phyloP scores from a whole-genome alignment of 2,888 invertebrate genomes.

The Drosophila monieri region DNA sequence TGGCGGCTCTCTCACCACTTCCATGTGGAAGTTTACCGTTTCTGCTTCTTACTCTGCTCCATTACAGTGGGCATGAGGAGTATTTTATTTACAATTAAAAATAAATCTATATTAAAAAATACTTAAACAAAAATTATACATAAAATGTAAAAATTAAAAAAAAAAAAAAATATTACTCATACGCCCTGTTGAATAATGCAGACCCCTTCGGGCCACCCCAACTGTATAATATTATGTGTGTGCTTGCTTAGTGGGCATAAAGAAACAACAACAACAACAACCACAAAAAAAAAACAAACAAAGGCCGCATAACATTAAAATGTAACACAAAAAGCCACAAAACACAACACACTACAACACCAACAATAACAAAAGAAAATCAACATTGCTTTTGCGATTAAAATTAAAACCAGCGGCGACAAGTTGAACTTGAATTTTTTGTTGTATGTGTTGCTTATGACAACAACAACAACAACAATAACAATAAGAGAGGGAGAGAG shows the following conservation, averaged over 20 bases:
- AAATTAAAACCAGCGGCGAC: conserved; percentile 51
- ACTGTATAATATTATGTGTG: conserved; percentile 9
- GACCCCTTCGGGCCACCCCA: conserved; percentile 11
- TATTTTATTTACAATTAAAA: too few species aligned
- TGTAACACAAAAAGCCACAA: conserved; percentile 42
- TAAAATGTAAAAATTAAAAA: background rate
- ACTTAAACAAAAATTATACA: background rate
- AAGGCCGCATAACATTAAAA: conserved; percentile 48
- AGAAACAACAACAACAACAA: background rate
- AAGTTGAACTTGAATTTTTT: conserved; percentile 61
- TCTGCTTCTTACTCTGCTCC: too few species aligned
- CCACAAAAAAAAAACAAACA: conserved; percentile 28
- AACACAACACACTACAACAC: conserved; percentile 32
- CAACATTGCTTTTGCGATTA: conserved; percentile 49
- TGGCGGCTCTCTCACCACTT: too few species aligned
- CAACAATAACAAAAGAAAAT: conserved; percentile 6
- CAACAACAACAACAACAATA: conserved; percentile 18
- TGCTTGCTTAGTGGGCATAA: conserved; percentile 34
- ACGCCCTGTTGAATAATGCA: background rate
- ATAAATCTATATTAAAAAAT: background rate
- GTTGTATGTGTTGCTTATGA: conserved; percentile 35
- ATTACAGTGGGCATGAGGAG: too few species aligned
- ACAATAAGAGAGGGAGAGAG: background rate
- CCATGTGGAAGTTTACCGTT: too few species aligned
- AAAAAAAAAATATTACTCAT: conserved; percentile 1